These are phyloP conservation scores for Pempheris klunzingeri DNA, from an alignment of 2,797 vertebrate genomes.

Conservation along the genomic window DNA sequence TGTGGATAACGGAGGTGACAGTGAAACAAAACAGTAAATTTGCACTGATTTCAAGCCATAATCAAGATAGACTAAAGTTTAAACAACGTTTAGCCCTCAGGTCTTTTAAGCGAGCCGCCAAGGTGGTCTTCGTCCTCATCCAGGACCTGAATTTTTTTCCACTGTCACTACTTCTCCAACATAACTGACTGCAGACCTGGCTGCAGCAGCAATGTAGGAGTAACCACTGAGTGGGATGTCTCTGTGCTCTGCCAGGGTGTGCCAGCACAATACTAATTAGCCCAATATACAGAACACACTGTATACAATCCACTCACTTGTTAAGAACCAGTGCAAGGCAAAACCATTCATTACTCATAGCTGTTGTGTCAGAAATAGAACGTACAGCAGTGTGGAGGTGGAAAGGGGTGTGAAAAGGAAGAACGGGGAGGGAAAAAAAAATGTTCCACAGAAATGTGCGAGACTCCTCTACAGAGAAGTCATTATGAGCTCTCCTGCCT, in stretches of 20 bases:
- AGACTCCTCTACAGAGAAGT: slow-evolving; percentile 62
- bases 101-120: slow-evolving; percentile 14
- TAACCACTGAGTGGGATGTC: slow-evolving; percentile 58
- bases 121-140: not conserved
- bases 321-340: slow-evolving; percentile 67
- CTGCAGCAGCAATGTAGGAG: slow-evolving; percentile 50
- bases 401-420: slow-evolving; percentile 68
- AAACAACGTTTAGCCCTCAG: not conserved
- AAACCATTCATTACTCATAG: slow-evolving; percentile 77
- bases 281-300: slow-evolving; percentile 70
- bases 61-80: not conserved
- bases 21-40: not conserved
- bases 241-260: slow-evolving; percentile 53
- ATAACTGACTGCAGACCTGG: slow-evolving; percentile 34
- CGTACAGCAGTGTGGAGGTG: slow-evolving; percentile 62
- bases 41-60: not conserved
- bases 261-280: slow-evolving; percentile 74
- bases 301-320: slow-evolving; percentile 74
- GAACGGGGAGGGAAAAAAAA: slow-evolving; percentile 54
- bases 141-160: slow-evolving; percentile 10
- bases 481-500: slow-evolving; percentile 66
- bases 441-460: slow-evolving; percentile 41
- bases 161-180: slow-evolving; percentile 46
- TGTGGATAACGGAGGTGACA: not conserved
- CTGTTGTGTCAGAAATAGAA: slow-evolving; percentile 79